These are phyloP conservation scores for Gobio occitaniae DNA, from an alignment of 2,797 vertebrate species.

Conservation along the genomic window DNA sequence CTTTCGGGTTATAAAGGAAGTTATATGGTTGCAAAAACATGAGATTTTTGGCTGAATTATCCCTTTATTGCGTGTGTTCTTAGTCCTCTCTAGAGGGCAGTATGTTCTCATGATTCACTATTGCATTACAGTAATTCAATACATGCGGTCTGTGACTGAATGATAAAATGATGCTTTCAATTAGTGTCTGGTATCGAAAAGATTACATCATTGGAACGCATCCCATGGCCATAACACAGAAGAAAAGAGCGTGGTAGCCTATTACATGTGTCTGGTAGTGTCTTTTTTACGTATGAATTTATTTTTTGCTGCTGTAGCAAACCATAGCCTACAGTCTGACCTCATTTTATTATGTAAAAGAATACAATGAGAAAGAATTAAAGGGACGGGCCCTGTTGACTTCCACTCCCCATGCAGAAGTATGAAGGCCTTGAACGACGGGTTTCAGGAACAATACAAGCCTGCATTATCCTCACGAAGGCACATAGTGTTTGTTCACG, in stretches of 20 bases:
- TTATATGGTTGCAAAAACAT: neutral
- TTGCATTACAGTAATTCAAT: neutral
- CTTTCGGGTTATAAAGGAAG: neutral
- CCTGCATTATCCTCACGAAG: neutral
- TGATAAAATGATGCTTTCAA: neutral
- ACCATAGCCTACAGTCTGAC: neutral
- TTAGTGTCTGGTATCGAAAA: conserved; percentile 1
- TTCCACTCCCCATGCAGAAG: conserved; percentile 22
- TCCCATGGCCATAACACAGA: neutral
- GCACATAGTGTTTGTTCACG: neutral
- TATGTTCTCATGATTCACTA: neutral
- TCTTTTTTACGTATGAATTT: neutral
- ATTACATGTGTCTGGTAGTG: neutral
- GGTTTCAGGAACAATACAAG: conserved; percentile 35
- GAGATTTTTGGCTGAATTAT: too few relatives aligned
- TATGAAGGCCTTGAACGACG: conserved; percentile 11
- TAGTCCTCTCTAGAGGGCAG: conserved; percentile 2
- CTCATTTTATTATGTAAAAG: neutral
- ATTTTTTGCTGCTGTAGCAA: neutral
- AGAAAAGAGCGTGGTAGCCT: neutral
- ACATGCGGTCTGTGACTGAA: neutral
- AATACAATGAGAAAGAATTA: neutral
- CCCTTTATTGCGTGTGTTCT: neutral
- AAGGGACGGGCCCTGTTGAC: conserved; percentile 2
- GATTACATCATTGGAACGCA: neutral